phyloP scores from a whole-genome alignment of 2,888 invertebrate species.

The Balanococcus diminutus region DNA sequence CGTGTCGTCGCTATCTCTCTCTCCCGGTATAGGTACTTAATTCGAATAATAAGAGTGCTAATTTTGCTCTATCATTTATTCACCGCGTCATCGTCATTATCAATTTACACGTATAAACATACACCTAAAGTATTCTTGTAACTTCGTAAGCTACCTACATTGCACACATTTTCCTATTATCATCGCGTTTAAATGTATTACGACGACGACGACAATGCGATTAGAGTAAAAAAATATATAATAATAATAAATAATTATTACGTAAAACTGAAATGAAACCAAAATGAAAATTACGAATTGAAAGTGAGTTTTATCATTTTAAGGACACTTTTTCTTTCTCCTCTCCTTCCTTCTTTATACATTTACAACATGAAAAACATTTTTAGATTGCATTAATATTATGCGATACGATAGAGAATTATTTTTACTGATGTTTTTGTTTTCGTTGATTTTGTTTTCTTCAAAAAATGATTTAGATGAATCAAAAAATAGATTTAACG shows the following conservation, averaged over 20 bases:
- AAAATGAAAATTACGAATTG: background rate
- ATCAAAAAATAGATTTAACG: slow-evolving; percentile 16
- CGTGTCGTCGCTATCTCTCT: no score
- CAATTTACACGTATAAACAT: background rate
- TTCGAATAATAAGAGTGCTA: background rate
- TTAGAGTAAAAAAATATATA: background rate
- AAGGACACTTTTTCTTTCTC: background rate
- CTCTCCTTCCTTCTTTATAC: background rate
- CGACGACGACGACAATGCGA: background rate
- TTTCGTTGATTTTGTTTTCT: background rate
- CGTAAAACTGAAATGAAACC: background rate
- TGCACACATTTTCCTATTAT: slow-evolving; percentile 6
- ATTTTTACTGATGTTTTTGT: background rate
- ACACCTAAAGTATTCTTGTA: background rate
- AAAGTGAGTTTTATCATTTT: background rate
- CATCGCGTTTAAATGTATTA: background rate
- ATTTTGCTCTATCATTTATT: background rate
- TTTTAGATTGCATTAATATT: no score
- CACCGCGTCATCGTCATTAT: background rate
- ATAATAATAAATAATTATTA: background rate
- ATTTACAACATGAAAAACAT: background rate
- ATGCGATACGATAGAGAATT: background rate
- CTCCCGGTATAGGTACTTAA: background rate
- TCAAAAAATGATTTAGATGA: background rate
- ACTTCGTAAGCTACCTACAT: no score